Base-by-base conservation (phyloP, 2,113 vertebrate species). In the Oxyruncus cristatus region DNA sequence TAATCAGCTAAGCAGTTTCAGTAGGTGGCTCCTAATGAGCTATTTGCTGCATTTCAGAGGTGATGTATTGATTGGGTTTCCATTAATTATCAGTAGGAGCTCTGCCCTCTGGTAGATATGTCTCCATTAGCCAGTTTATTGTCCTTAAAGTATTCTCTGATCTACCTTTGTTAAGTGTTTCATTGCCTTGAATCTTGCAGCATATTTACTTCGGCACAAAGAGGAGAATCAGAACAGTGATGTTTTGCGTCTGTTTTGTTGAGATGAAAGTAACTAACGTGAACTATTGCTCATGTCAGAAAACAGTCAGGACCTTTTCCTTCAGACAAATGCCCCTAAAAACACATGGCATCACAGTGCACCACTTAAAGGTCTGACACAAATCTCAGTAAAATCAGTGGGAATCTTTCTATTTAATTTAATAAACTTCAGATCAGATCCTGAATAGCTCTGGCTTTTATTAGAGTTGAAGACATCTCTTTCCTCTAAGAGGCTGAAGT, bases 51-150 rank as follows among this genome's bases (percentile, higher is more conserved):
- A 85, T 78, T 97, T 95, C 78, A 82, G 70, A 85, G 42, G 61
- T 94, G 67, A 91, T 87, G 94, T 95, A 85, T 83, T 90, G 78
- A 96, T 80, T 88, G 1, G 5, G 3, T 97, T 96, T 96, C 74
- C 41, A 11, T 50, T 95, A 88, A 71, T 81, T 92, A 78, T 83
- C 87, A 96, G 66, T 94, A 93, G 95, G 53, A 87, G 39, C 32
- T 93, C 67, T 50, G 47, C 52, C 59, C 67, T 92, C 92, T 80
- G 62, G 55, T 52, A 83, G 55, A 52, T 63, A 67, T 11, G 13
- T 80, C 90, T 84, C 71, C 52, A 84, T 16, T 61, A 73, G 21
- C 21, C 39, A 52, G 42, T 77, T 83, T 52, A 93, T 35, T 82
- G 21, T 61, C 28, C 19, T 77, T 77, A 93, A 93, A 81, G 8